phyloP scores from a whole-genome alignment of 2,797 vertebrate genomes.

The Rachycentron canadum region DNA sequence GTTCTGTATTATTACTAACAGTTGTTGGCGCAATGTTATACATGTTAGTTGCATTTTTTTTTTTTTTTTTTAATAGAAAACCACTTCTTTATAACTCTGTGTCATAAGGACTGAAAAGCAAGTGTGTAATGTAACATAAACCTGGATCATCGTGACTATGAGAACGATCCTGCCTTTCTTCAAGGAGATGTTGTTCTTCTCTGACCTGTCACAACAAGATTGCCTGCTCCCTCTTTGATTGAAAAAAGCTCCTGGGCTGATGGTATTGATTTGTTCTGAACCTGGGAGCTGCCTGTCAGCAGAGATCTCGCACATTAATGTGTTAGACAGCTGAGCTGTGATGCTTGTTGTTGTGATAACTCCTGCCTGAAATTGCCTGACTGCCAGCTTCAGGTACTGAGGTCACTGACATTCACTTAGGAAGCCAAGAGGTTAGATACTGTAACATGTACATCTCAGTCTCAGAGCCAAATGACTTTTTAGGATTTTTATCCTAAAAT shows the following conservation, averaged over 20 bases:
- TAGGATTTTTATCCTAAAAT: constrained; percentile 36
- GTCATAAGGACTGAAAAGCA: neutral
- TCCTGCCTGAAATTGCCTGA: constrained; percentile 32
- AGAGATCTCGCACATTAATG: constrained; percentile 35
- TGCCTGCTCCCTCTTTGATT: constrained; percentile 32
- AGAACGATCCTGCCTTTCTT: constrained; percentile 17
- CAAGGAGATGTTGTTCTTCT: constrained; percentile 27
- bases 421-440: constrained; percentile 7
- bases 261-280: constrained; percentile 72
- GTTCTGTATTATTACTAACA: neutral
- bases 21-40: neutral
- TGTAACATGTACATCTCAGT: neutral
- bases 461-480: constrained; percentile 3
- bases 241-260: constrained; percentile 49
- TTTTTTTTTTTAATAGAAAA: neutral
- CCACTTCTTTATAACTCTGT: neutral
- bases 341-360: constrained; percentile 28
- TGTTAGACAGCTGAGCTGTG: constrained; percentile 27
- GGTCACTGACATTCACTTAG: constrained; percentile 15
- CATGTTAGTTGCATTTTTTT: neutral
- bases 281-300: constrained; percentile 54
- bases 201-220: constrained; percentile 42
- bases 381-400: constrained; percentile 40
- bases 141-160: neutral
- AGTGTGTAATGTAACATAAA: neutral